Conservation (phyloP, 2,113 vertebrate genomes). For the Coracopsis vasa region DNA sequence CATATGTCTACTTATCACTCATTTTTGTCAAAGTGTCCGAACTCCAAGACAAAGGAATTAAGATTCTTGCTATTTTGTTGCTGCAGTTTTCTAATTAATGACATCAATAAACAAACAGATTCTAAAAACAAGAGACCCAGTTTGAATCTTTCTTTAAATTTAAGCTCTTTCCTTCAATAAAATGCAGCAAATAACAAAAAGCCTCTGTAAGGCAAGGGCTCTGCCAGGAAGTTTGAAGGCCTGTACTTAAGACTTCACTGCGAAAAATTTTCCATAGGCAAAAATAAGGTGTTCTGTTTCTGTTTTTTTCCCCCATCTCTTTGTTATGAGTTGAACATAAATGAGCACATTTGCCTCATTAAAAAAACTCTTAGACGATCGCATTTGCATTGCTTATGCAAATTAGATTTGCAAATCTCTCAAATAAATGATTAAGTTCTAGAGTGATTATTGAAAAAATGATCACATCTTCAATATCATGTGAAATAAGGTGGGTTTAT, state of each 20-base stretch:
- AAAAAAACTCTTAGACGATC: background rate
- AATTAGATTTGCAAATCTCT: conserved; percentile 24
- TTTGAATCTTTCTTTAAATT: background rate
- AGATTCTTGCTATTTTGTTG: background rate
- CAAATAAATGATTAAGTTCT: background rate
- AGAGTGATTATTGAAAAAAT: background rate
- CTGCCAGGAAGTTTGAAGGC: background rate
- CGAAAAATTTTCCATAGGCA: background rate
- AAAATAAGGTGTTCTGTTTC: background rate
- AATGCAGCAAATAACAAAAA: background rate
- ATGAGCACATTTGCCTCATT: conserved; percentile 1
- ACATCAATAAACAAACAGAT: background rate
- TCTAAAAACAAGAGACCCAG: background rate
- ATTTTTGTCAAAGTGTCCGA: background rate
- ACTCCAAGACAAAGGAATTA: background rate
- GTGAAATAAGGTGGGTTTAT: background rate
- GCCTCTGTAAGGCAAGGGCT: background rate
- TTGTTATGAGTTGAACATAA: conserved; percentile 11
- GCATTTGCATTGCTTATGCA: conserved; percentile 4
- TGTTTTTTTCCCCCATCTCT: rapidly evolving
- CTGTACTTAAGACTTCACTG: background rate
- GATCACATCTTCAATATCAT: background rate
- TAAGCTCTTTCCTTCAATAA: background rate
- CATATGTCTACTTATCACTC: background rate
- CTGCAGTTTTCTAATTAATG: background rate